Evolutionary conservation across 2,113 vertebrate species (phyloP), one percentile per base, ranked within the genome.

Genomic region (Mionectes macconnelli): DNA sequence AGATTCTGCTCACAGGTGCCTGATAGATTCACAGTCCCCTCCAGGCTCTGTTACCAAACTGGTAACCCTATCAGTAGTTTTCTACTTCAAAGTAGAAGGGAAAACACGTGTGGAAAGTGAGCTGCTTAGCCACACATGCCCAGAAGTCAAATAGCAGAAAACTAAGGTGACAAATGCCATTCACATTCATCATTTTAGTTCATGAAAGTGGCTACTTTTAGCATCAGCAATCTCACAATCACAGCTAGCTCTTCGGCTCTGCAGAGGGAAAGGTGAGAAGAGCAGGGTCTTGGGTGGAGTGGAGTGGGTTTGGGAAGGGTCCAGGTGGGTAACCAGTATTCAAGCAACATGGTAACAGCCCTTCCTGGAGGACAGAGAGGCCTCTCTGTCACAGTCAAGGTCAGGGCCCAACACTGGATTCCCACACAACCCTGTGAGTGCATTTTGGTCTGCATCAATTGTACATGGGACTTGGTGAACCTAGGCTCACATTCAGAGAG

Each of bases 361-460:
- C 28, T 57, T 88, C n/a, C 30, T 68, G 31, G 16, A 13, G 6
- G 5, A 20, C 4, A 55, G 45, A 42, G 27, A 14, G 16, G 6
- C 5, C 14, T 68, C 6, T 75, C 25, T 28, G 10, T 1, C 3
- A 7, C 20, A 8, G 3, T 14, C 13, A 67, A 42, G 33, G 17
- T 17, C 14, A 85, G 23, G 4, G 5, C 4, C 18, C 9, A 4
- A 2, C 1, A 0, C 0, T 40, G 52, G 20, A 11, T 21, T 50
- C 23, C 62, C 57, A 5, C 4, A 2, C 12, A 53, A 21, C 16
- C 13, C 39, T 22, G 2, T 27, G 33, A 11, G 2, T 49, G 12
- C 12, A 12, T 67, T 86, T 68, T 52, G 15, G 14, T 79, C 49
- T 91, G 18, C 30, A 28, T 50, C 59, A 60, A 10, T 33, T 64